These are phyloP conservation scores for Scartelaos histophorus DNA, from an alignment of 2,113 vertebrate species.

Conservation along the genomic window DNA sequence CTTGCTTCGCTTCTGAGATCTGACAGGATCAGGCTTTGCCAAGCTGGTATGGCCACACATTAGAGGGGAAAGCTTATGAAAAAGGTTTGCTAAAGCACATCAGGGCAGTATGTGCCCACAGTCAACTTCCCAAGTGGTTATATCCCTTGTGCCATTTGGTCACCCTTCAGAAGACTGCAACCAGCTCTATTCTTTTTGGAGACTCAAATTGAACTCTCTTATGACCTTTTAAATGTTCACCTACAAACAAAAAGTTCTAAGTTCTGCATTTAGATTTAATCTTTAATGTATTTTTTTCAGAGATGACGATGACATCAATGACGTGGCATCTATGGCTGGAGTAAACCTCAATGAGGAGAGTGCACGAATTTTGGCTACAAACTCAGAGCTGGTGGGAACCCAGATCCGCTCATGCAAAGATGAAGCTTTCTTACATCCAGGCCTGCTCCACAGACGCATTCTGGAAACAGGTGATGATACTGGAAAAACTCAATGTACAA, in stretches of 20 bases:
- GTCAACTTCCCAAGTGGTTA: conserved; percentile 7
- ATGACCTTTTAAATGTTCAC: background rate
- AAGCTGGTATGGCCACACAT: too few species aligned
- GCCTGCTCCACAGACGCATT: conserved; percentile 83
- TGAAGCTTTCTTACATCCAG: conserved; percentile 83
- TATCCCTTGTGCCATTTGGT: background rate
- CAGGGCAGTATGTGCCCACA: conserved; percentile 6
- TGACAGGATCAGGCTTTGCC: too few species aligned
- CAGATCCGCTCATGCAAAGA: conserved; percentile 87
- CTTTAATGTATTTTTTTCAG: conserved; percentile 54
- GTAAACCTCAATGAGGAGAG: conserved; percentile 88
- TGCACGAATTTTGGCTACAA: conserved; percentile 84
- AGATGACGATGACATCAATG: conserved; percentile 88
- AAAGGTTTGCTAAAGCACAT: conserved; percentile 11
- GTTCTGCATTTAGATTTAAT: background rate
- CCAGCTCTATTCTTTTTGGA: conserved; percentile 13
- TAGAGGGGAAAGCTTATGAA: background rate
- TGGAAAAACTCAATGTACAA: background rate
- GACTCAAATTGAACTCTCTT: background rate
- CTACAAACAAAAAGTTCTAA: background rate
- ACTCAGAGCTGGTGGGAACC: conserved; percentile 84
- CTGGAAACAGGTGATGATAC: conserved; percentile 81
- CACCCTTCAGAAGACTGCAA: background rate
- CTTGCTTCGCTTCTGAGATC: too few species aligned
- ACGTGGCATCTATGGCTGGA: conserved; percentile 87